Evolutionary conservation across 2,797 vertebrate genomes (phyloP).

Genomic region (Sorex maritimensis): DNA sequence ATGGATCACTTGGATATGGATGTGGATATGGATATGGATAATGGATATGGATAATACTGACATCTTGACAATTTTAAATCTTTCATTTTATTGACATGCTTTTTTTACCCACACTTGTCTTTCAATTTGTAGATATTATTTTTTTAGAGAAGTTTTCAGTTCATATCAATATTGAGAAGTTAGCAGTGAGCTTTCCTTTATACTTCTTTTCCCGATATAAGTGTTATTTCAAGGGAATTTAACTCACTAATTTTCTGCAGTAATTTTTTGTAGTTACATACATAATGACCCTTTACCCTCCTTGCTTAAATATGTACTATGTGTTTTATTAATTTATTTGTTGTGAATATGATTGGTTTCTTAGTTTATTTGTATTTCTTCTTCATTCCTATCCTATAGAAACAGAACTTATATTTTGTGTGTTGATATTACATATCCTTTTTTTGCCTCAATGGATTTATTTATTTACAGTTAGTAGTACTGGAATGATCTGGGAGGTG

Average conservation of each 20-base stretch:
- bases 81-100: background rate
- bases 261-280: background rate
- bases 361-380: background rate
- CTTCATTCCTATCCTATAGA: background rate
- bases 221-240: background rate
- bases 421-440: constrained; percentile 8
- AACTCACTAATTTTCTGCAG: constrained; percentile 43
- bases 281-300: background rate
- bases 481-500: too few relatives aligned
- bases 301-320: constrained; percentile 19
- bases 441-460: background rate
- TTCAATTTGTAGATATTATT: background rate
- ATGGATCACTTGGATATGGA: background rate
- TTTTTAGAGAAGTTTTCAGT: background rate
- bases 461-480: background rate
- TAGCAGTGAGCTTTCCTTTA: background rate
- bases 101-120: background rate
- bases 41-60: background rate
- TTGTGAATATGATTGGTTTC: constrained; percentile 12
- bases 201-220: background rate
- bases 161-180: background rate
- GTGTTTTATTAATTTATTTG: constrained; percentile 30
- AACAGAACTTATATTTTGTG: background rate
- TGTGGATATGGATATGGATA: too few relatives aligned
- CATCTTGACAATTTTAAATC: background rate